These are phyloP conservation scores for Orthonevra nobilis DNA, from an alignment of 2,888 invertebrate species.

Conservation along the genomic window DNA sequence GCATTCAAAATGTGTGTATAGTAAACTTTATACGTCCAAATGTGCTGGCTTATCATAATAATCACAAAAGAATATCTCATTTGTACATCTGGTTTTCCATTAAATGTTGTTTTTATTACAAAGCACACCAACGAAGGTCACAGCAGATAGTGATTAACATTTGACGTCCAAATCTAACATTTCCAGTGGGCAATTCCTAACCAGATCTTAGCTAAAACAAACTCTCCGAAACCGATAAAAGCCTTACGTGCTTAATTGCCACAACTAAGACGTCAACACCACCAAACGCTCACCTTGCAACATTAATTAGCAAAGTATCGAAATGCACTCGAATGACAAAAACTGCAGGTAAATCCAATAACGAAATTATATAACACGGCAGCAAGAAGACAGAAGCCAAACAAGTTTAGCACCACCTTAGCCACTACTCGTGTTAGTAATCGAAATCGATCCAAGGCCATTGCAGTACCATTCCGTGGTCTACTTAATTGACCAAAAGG, in stretches of 20 bases:
- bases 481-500: constrained; percentile 13
- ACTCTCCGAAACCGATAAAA: constrained; percentile 14
- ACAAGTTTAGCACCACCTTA: constrained; percentile 1
- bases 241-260: constrained; percentile 9
- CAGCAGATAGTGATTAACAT: no score
- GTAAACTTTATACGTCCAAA: no score
- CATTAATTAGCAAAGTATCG: no score
- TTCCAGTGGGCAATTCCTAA: background rate
- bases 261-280: constrained; percentile 19
- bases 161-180: no score
- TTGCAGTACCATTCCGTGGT: constrained; percentile 24
- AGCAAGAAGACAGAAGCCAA: constrained; percentile 37
- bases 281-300: background rate
- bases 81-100: no score
- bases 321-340: constrained; percentile 12
- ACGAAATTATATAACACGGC: constrained; percentile 4
- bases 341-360: constrained; percentile 40
- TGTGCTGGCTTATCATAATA: no score
- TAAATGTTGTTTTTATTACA: background rate
- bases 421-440: background rate
- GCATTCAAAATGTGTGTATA: no score
- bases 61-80: no score
- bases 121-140: no score
- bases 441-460: constrained; percentile 34
- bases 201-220: background rate